These are phyloP conservation scores for Sardina pilchardus DNA, from an alignment of 2,113 vertebrate genomes.

Conservation along the genomic window DNA sequence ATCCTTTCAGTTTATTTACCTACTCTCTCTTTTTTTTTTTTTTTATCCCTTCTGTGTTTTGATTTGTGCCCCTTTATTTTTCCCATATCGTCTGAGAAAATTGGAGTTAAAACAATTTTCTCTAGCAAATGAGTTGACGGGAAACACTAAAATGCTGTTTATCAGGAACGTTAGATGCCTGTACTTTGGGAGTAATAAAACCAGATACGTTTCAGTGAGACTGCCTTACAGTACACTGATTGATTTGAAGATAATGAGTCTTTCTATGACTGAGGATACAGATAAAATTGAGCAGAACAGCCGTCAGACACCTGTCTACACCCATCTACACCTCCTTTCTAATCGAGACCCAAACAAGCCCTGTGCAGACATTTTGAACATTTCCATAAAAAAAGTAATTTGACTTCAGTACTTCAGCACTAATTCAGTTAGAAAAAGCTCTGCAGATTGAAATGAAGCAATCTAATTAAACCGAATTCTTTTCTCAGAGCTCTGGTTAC, in stretches of 20 bases:
- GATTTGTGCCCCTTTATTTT: background rate
- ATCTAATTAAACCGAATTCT: background rate
- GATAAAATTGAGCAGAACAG: too few species aligned
- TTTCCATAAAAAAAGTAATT: background rate
- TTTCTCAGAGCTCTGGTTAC: background rate
- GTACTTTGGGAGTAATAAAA: too few species aligned
- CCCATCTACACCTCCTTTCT: too few species aligned
- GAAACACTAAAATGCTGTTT: background rate
- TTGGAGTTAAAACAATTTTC: background rate
- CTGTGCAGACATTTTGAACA: too few species aligned
- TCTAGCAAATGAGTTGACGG: background rate
- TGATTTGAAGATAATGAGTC: too few species aligned
- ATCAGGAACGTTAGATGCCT: background rate
- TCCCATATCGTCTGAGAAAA: background rate
- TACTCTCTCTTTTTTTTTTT: slow-evolving; percentile 8
- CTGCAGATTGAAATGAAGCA: background rate
- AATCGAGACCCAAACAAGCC: too few species aligned
- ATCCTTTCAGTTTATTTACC: background rate
- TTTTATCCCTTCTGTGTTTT: background rate
- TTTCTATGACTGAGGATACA: too few species aligned
- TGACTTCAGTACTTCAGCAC: too few species aligned
- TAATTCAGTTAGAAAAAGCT: background rate
- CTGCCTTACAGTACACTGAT: too few species aligned
- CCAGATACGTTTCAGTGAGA: too few species aligned
- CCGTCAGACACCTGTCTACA: too few species aligned